Evolutionary conservation across 2,113 vertebrate species (phyloP).

Genomic region (Hydrochoerus hydrochaeris): DNA sequence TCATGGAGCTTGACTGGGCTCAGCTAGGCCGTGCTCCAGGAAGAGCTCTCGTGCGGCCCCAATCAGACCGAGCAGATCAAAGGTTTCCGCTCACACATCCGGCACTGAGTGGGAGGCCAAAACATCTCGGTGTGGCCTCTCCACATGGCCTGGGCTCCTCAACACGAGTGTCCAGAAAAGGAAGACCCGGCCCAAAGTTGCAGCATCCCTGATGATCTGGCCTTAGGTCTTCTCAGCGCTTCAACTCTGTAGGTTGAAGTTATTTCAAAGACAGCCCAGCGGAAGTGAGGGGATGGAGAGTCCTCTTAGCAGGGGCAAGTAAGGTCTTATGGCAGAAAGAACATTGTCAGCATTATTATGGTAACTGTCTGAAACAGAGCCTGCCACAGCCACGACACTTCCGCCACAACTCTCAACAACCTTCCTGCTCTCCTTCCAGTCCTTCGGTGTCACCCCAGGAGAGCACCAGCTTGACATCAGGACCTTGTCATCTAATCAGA

Average conservation of each 20-base stretch:
- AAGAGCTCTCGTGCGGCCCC: neutral
- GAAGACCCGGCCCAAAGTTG: too few species aligned
- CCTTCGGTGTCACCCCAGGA: neutral
- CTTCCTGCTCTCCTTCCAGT: neutral
- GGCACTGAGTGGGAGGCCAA: neutral
- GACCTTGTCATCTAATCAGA: neutral
- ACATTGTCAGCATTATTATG: neutral
- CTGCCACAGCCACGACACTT: too few species aligned
- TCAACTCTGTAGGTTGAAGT: neutral
- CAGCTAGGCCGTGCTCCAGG: neutral
- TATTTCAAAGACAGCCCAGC: neutral
- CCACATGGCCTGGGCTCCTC: neutral
- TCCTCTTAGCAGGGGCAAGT: neutral
- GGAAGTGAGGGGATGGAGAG: neutral
- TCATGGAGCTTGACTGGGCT: neutral
- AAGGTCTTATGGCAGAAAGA: neutral
- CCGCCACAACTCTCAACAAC: neutral
- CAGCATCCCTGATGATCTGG: too few species aligned
- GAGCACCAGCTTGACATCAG: neutral
- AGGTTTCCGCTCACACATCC: neutral
- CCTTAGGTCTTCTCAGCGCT: too few species aligned
- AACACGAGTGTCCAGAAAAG: neutral
- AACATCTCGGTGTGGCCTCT: neutral
- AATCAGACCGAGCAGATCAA: neutral
- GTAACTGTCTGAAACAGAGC: neutral